Evolutionary conservation across 2,888 invertebrate species (phyloP).

Genomic region (Stenchaetothrips biformis): DNA sequence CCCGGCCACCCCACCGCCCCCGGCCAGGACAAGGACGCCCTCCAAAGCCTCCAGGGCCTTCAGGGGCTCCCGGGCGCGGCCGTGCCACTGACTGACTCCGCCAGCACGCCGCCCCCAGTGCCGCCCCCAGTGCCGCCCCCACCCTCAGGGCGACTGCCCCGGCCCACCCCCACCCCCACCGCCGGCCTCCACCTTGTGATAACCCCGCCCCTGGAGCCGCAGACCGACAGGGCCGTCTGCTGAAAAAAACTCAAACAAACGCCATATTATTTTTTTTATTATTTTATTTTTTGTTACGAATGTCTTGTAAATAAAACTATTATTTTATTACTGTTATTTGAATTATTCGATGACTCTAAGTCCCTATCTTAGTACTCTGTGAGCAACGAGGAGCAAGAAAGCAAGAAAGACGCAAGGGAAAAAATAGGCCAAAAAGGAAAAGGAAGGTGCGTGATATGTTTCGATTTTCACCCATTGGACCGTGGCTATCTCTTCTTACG

Average conservation of each 20-base stretch:
- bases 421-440: no score
- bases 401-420: no score
- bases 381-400: no score
- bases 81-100: neutral
- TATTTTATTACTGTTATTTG: constrained; percentile 16
- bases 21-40: neutral
- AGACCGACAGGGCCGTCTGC: neutral
- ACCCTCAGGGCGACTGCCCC: neutral
- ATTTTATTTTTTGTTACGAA: neutral
- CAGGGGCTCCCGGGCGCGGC: neutral
- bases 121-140: no score
- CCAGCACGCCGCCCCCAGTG: neutral
- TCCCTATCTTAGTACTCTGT: no score
- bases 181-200: neutral
- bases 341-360: no score
- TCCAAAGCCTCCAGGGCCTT: neutral
- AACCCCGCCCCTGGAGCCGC: neutral
- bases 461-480: neutral
- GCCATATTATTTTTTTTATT: constrained; percentile 15
- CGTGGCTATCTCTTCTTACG: neutral
- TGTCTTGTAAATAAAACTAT: neutral
- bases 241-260: neutral
- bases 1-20: neutral
- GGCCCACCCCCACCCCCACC: neutral
- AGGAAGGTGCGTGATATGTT: neutral